A percentile compares a stretch with the other conserved stretches of the same genome.
phyloP scores from a whole-genome alignment of 2,888 invertebrate genomes.

The Mythimna loreyi region DNA sequence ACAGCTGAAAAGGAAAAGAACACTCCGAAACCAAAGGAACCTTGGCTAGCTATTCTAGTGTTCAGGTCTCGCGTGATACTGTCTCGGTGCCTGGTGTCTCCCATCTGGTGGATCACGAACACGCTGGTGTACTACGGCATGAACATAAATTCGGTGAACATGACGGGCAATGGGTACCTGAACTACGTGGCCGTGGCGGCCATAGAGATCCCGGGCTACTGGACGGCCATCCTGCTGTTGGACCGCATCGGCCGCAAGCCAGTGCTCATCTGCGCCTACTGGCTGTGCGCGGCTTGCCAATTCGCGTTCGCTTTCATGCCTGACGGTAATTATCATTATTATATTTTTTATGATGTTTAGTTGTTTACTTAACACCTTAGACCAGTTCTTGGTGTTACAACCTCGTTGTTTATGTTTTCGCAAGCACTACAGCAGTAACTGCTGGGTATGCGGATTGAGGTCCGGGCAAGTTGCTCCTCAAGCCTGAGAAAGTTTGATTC shows the following conservation, averaged over 20 bases:
- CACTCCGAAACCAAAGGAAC: conserved; percentile 76
- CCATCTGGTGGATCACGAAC: conserved; percentile 93
- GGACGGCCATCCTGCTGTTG: conserved; percentile 92
- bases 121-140: conserved; percentile 94
- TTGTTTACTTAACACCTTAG: too few species aligned
- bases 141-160: conserved; percentile 92
- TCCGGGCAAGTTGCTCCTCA: too few species aligned
- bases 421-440: too few species aligned
- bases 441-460: too few species aligned
- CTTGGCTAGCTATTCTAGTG: conserved; percentile 79
- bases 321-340: conserved; percentile 78
- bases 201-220: conserved; percentile 94
- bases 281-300: conserved; percentile 92
- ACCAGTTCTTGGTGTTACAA: not conserved
- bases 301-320: conserved; percentile 91
- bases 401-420: not conserved
- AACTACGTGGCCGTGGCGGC: conserved; percentile 93
- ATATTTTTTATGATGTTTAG: not conserved
- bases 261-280: conserved; percentile 91
- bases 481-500: too few species aligned
- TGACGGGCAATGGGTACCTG: conserved; percentile 92
- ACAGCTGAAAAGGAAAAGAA: conserved; percentile 81
- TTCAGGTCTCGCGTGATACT: conserved; percentile 77
- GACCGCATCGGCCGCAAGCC: conserved; percentile 92
- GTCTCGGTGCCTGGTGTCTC: conserved; percentile 79